These are phyloP conservation scores for Clarias gariepinus DNA, from an alignment of 2,113 vertebrate genomes.

Conservation along the genomic window DNA sequence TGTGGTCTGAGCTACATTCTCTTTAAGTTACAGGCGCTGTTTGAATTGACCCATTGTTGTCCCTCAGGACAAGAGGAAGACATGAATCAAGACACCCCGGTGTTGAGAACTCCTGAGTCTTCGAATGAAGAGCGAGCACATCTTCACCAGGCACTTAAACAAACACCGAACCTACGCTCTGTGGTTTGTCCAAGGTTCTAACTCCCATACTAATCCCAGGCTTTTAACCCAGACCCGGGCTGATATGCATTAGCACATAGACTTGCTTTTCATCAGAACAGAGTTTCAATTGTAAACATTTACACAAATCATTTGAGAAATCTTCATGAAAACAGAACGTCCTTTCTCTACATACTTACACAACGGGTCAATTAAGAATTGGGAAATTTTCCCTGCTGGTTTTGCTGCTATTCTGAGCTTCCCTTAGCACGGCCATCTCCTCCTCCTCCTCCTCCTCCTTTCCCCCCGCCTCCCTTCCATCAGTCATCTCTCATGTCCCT, in stretches of 20 bases:
- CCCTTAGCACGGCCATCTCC: background rate
- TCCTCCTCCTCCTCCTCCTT: background rate
- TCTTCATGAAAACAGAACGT: background rate
- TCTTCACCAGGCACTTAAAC: background rate
- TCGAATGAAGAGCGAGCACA: background rate
- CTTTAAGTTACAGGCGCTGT: background rate
- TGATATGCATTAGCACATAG: background rate
- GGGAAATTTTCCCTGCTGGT: background rate
- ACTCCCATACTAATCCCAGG: background rate
- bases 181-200: background rate
- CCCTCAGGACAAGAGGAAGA: background rate
- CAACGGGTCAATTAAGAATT: background rate
- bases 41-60: background rate
- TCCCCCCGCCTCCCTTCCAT: background rate
- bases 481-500: background rate
- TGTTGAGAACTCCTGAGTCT: background rate
- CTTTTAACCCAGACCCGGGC: background rate
- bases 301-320: background rate
- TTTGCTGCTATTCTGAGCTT: background rate
- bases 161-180: background rate
- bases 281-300: background rate
- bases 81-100: background rate
- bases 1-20: background rate
- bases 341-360: background rate
- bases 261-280: background rate